Conservation (phyloP, 2,113 vertebrate species). For the Salvator merianae region DNA sequence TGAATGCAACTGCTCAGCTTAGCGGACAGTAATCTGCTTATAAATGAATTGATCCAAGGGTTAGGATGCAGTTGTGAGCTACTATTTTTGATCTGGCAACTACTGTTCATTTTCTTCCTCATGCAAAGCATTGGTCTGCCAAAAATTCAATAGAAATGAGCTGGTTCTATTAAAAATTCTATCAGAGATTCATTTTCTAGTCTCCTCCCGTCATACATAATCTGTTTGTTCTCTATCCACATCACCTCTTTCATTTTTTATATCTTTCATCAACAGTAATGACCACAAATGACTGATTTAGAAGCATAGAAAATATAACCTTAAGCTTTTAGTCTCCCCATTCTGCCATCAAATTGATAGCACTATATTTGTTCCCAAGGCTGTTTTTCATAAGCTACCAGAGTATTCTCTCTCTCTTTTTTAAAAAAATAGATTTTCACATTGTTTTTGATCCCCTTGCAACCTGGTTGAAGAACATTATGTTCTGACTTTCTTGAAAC, state of each 20-base stretch:
- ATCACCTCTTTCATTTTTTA: constrained; percentile 29
- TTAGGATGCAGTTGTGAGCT: background rate
- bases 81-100: background rate
- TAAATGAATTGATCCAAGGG: background rate
- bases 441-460: constrained; percentile 34
- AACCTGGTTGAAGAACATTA: constrained; percentile 25
- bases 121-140: background rate
- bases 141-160: background rate
- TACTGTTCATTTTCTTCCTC: background rate
- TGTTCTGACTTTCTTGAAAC: constrained; percentile 41
- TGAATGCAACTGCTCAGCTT: background rate
- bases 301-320: constrained; percentile 33
- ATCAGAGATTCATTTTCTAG: background rate
- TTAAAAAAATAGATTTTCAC: constrained; percentile 15
- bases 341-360: constrained; percentile 52
- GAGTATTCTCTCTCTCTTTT: background rate
- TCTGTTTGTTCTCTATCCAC: constrained; percentile 19
- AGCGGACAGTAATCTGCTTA: background rate
- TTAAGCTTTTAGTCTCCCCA: constrained; percentile 33
- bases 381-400: constrained; percentile 40
- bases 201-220: background rate
- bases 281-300: constrained; percentile 42
- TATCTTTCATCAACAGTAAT: constrained; percentile 31
- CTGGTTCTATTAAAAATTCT: background rate
- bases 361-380: constrained; percentile 32